Base-by-base conservation (phyloP, 2,888 invertebrate species). In the Nomada goodeniana region DNA sequence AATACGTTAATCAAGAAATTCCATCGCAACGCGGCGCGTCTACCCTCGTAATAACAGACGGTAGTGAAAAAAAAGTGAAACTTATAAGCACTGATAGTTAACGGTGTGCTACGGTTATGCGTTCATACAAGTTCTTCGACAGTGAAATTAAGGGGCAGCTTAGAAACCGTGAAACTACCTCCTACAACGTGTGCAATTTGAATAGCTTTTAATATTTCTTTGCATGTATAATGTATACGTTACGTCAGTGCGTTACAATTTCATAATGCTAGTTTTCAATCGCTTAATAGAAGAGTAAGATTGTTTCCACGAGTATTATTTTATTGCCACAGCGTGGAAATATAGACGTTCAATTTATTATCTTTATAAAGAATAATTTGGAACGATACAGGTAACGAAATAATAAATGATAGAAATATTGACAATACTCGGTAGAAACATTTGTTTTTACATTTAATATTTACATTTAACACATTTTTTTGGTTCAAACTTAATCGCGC, bases 61-160 rank as follows among this genome's bases (percentile, higher is more conserved):
- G 44, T 23, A 50, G 61, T 52, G 61, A 67, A 57, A 80, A 86
- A 86, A 88, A 88, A 71, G 88, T 88, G 88, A 88, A 88, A 88
- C 83, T 77, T 80, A 36, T 55, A 76, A 60, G 61, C 29, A 60
- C 76, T 74, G 83, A 80, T 15, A 59, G 55, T 83, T 83, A 82
- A 86, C 79, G 81, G 76, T 76, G 60, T 76, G 84, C 60, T 53
- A 72, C 68, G 52, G 79, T 78, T 74, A 80, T 29, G 69, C 74
- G 64, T 55, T 71, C 59, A 23, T 29, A 15, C 23, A 50, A 44
- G 50, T 77, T 64, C 78, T 61, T 85, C 71, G 63, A 74, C 72
- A 65, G 67, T 44, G 69, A 69, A 69, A 76, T 47, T 59, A 50
- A 50, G 59, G 60, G 23, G 61, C 50, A 61, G 42, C 55, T 70